Evolutionary conservation across 2,113 vertebrate species (phyloP).

Genomic region (Tiliqua scincoides): DNA sequence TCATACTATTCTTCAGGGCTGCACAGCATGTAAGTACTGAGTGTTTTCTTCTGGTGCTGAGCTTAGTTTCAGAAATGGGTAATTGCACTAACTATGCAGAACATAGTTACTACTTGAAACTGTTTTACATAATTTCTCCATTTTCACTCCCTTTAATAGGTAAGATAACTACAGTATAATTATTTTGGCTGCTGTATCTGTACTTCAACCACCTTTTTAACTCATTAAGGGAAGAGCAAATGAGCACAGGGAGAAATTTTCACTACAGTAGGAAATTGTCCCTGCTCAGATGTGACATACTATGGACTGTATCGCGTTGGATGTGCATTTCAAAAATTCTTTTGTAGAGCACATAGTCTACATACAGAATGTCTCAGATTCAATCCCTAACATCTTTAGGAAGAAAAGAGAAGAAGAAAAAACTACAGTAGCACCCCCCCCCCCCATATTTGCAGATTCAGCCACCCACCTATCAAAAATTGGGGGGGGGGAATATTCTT

Average conservation of each 20-base stretch:
- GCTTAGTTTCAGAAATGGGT: not conserved
- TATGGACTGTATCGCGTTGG: not conserved
- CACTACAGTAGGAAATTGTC: not conserved
- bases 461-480: no score
- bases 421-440: no score
- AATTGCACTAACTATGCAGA: not conserved
- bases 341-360: not conserved
- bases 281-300: not conserved
- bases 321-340: not conserved
- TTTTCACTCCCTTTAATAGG: not conserved
- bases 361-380: not conserved
- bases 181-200: not conserved
- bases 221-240: not conserved
- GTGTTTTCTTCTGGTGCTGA: not conserved
- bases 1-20: conserved; percentile 98
- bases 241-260: conserved; percentile 5
- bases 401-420: not conserved
- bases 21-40: conserved; percentile 90
- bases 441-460: no score
- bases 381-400: not conserved
- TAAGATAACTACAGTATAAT: not conserved
- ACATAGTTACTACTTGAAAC: not conserved
- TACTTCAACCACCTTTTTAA: not conserved
- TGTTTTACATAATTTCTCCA: not conserved
- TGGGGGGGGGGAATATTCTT: no score